These are phyloP conservation scores for Seira sanloemensis DNA, from an alignment of 2,888 invertebrate genomes.

Conservation along the genomic window DNA sequence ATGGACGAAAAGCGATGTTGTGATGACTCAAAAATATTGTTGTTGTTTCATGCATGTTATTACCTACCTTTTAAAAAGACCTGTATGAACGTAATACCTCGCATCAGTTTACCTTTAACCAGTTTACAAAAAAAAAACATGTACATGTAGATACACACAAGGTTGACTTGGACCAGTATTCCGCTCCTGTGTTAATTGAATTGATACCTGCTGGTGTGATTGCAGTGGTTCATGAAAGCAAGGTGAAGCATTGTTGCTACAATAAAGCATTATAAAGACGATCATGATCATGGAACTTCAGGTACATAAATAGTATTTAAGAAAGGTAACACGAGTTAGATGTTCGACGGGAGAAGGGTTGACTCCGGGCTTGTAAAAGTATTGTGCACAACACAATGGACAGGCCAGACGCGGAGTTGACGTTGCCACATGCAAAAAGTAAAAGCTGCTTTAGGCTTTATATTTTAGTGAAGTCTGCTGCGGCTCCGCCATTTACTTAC, in stretches of 20 bases:
- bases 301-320: too few relatives aligned
- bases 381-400: too few relatives aligned
- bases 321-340: too few relatives aligned
- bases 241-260: neutral
- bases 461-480: too few relatives aligned
- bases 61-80: neutral
- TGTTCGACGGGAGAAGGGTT: neutral
- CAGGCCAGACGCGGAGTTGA: too few relatives aligned
- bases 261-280: neutral
- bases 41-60: too few relatives aligned
- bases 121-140: neutral
- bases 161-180: neutral
- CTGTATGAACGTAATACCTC: neutral
- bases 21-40: too few relatives aligned
- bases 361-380: neutral
- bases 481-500: too few relatives aligned
- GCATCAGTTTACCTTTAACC: neutral
- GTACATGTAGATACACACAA: neutral
- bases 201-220: conserved; percentile 34
- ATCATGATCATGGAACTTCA: too few relatives aligned
- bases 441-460: too few relatives aligned
- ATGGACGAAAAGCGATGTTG: neutral
- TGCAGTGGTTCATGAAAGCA: too few relatives aligned
- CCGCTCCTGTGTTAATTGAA: conserved; percentile 25
- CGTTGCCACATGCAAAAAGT: too few relatives aligned